Percentiles rank a stretch among this genome's conserved stretches.
Evolutionary conservation across 2,113 vertebrate species (phyloP).

Genomic region (Grammomys dolichurus): DNA sequence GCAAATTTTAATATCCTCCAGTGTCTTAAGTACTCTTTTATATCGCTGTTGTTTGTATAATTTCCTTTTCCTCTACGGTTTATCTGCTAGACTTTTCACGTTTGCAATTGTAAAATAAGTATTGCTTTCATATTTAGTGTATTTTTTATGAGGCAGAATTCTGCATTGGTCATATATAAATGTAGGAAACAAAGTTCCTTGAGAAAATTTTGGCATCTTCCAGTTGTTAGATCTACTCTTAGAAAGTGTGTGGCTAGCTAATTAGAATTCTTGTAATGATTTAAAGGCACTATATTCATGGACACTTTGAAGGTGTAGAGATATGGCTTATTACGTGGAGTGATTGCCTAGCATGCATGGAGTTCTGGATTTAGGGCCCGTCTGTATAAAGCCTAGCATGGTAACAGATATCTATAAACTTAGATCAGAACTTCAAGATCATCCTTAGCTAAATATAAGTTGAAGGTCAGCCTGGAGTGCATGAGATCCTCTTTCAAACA

Average conservation of each 20-base stretch:
- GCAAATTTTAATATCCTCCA: conserved; percentile 6
- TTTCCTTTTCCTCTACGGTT: neutral
- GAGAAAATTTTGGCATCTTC: neutral
- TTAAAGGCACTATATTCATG: neutral
- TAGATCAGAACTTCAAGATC: neutral
- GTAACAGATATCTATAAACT: neutral
- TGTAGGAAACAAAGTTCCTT: neutral
- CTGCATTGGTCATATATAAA: neutral
- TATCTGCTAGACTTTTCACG: neutral
- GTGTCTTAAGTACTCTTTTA: neutral
- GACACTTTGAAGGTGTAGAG: neutral
- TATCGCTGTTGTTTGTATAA: neutral
- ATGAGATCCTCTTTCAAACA: neutral
- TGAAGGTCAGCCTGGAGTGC: neutral
- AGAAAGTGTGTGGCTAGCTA: neutral
- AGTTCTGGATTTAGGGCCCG: no score
- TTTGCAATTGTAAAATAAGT: conserved; percentile 45
- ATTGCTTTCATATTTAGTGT: neutral
- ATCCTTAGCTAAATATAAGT: neutral
- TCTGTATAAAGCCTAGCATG: neutral
- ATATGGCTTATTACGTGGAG: neutral
- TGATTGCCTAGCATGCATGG: neutral
- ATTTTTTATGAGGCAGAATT: neutral
- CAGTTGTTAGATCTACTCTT: neutral
- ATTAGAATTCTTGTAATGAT: conserved; percentile 21